Percentiles rank a stretch among this genome's conserved stretches.
phyloP scores from a whole-genome alignment of 1,140 invertebrate genomes.

The Ectropis grisescens region DNA sequence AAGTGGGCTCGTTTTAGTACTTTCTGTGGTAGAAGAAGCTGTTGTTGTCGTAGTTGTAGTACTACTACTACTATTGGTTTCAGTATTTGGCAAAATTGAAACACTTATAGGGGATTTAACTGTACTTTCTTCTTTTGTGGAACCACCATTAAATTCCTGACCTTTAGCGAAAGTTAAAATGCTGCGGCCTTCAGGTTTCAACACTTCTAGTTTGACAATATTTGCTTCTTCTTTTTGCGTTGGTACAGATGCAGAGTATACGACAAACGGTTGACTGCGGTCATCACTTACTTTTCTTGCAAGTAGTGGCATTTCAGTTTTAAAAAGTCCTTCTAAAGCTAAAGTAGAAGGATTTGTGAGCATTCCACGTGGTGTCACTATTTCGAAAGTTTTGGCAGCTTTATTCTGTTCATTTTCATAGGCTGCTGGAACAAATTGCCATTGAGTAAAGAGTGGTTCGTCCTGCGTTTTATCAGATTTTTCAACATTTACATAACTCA shows the following conservation, averaged over 20 bases:
- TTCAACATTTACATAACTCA: conserved; percentile 51
- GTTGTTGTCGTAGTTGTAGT: conserved; percentile 11
- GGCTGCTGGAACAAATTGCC: conserved; percentile 62
- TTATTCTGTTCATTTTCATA: conserved; percentile 50
- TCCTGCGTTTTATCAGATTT: conserved; percentile 30
- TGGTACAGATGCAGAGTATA: conserved; percentile 48
- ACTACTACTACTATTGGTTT: conserved; percentile 10
- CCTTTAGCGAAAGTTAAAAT: conserved; percentile 50
- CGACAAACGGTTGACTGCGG: conserved; percentile 60
- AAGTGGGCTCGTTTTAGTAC: conserved; percentile 29
- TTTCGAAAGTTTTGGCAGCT: conserved; percentile 35
- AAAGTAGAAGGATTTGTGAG: conserved; percentile 73
- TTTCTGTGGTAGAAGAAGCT: conserved; percentile 12
- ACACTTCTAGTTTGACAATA: conserved; percentile 39
- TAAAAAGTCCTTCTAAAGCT: conserved; percentile 74
- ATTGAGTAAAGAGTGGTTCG: conserved; percentile 26
- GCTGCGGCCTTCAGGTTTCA: conserved; percentile 39
- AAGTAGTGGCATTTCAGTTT: conserved; percentile 51
- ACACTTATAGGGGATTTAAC: conserved; percentile 38
- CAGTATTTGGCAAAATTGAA: conserved; percentile 29
- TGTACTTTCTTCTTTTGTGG: conserved; percentile 25
- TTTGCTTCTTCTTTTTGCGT: conserved; percentile 39
- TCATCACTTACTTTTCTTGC: conserved; percentile 27
- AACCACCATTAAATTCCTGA: conserved; percentile 45
- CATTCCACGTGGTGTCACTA: conserved; percentile 43